Conservation (phyloP, 2,797 vertebrate species). For the Sciurus carolinensis region DNA sequence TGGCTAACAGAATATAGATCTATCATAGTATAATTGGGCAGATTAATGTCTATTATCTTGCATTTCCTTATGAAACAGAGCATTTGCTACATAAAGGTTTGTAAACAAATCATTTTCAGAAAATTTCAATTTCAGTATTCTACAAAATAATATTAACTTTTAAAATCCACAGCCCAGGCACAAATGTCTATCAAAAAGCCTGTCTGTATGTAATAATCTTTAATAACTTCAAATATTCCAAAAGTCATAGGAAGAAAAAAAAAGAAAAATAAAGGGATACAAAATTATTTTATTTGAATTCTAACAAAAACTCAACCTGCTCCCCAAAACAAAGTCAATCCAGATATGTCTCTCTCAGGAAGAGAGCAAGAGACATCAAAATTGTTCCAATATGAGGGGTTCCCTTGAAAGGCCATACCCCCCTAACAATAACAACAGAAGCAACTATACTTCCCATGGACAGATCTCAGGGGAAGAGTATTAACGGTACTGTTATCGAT, state of each 20-base stretch:
- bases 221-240: constrained; percentile 57
- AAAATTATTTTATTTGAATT: constrained; percentile 62
- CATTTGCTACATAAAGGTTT: constrained; percentile 79
- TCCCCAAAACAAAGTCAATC: constrained; percentile 51
- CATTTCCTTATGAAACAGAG: constrained; percentile 81
- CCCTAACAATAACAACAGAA: constrained; percentile 40
- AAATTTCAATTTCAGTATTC: constrained; percentile 75
- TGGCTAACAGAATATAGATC: constrained; percentile 71
- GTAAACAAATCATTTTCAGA: constrained; percentile 81
- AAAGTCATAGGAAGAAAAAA: background rate
- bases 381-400: constrained; percentile 51
- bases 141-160: constrained; percentile 84
- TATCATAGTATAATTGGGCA: constrained; percentile 77
- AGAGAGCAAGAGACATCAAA: constrained; percentile 35
- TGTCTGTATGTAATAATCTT: constrained; percentile 38
- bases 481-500: constrained; percentile 50
- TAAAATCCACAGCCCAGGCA: constrained; percentile 82
- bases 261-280: background rate
- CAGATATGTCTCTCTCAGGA: background rate
- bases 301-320: constrained; percentile 54
- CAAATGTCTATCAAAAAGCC: constrained; percentile 56
- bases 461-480: constrained; percentile 39
- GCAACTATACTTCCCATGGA: constrained; percentile 23
- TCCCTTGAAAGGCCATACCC: background rate
- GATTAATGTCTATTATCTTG: constrained; percentile 82